Conservation (phyloP, 1,140 invertebrate genomes). For the Hycleus cichorii region DNA sequence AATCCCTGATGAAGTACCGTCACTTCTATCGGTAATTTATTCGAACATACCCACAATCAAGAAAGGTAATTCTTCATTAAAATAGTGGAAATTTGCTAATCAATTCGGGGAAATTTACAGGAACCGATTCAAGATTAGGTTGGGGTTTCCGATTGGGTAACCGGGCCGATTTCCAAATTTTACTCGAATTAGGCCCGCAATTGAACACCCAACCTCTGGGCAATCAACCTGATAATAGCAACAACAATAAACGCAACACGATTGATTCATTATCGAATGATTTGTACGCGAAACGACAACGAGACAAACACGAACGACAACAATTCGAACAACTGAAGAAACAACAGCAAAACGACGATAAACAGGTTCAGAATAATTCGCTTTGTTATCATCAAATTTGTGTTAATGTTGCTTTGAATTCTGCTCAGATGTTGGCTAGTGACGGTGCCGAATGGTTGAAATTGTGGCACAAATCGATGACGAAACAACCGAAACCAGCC, state of each 20-base stretch:
- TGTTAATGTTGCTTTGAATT: too few relatives aligned
- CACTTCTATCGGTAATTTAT: conserved; percentile 65
- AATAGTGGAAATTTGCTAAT: too few relatives aligned
- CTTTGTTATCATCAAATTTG: background rate
- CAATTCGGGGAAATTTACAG: conserved; percentile 41
- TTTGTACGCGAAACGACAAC: conserved; percentile 34
- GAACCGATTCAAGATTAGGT: conserved; percentile 70
- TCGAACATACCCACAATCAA: conserved; percentile 76
- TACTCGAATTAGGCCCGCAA: conserved; percentile 71
- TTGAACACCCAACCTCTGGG: conserved; percentile 57
- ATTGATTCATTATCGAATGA: conserved; percentile 27
- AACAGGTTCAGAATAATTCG: background rate
- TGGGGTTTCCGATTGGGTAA: conserved; percentile 71
- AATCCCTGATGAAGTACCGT: conserved; percentile 68
- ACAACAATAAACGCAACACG: conserved; percentile 29
- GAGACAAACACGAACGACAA: conserved; percentile 22
- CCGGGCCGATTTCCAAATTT: conserved; percentile 70
- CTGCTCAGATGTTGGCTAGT: conserved; percentile 7
- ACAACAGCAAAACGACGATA: background rate
- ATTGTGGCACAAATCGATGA: conserved; percentile 26
- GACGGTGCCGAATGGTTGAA: conserved; percentile 29
- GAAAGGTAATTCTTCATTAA: conserved; percentile 53
- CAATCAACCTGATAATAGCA: conserved; percentile 26
- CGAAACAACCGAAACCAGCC: conserved; percentile 8
- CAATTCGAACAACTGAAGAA: background rate